These are phyloP conservation scores for Carapus acus DNA, from an alignment of 2,797 vertebrate species.

Conservation along the genomic window DNA sequence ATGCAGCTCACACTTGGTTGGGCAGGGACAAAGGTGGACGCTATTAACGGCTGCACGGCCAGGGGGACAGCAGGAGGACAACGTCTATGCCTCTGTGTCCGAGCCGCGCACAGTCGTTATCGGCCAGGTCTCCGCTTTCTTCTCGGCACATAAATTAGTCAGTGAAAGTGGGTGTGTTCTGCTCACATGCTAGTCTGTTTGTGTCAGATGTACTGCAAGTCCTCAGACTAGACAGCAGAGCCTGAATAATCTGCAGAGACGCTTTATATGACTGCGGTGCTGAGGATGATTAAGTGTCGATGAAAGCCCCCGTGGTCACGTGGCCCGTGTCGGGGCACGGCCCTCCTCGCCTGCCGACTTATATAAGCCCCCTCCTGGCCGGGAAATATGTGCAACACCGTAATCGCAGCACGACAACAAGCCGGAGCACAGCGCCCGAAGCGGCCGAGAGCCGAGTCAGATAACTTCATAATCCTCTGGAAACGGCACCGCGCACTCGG, in stretches of 20 bases:
- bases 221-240: slow-evolving; percentile 14
- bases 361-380: slow-evolving; percentile 47
- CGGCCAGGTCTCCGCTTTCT: background rate
- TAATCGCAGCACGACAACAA: slow-evolving; percentile 11
- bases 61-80: slow-evolving; percentile 11
- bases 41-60: slow-evolving; percentile 20
- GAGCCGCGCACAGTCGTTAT: background rate
- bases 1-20: slow-evolving; percentile 54
- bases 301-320: no score
- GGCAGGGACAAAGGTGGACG: slow-evolving; percentile 52
- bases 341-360: slow-evolving; percentile 43
- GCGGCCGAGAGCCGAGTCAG: slow-evolving; percentile 42
- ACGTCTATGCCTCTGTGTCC: background rate
- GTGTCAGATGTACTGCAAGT: slow-evolving; percentile 30
- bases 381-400: slow-evolving; percentile 29
- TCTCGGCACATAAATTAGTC: background rate
- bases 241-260: slow-evolving; percentile 4
- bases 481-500: slow-evolving; percentile 40
- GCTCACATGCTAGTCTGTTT: no score
- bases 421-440: slow-evolving; percentile 9
- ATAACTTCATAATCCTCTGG: slow-evolving; percentile 60
- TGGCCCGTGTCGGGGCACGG: slow-evolving; percentile 28
- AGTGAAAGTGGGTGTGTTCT: slow-evolving; percentile 28
- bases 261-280: background rate
- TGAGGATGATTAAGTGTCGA: background rate